Base-by-base conservation (phyloP, 2,888 invertebrate genomes). In the Eupithecia inturbata region DNA sequence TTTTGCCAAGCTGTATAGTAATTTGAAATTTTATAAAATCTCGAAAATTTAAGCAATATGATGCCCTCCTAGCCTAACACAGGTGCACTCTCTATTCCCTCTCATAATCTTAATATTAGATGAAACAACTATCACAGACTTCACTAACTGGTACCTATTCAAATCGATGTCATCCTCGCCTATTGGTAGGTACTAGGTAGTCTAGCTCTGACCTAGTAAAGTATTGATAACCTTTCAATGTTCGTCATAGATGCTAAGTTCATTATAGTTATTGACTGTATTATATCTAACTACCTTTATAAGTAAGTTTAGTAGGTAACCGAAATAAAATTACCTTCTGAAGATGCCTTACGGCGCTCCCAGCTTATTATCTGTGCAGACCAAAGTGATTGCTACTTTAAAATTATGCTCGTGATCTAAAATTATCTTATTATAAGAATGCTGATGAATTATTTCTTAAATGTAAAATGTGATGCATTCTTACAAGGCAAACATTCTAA, bases 201-300 rank as follows among this genome's bases (percentile, higher is more conserved):
- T 72, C 77, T 71, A 74, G 70, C 41, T 39, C n/a, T 78, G 78
- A 79, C 78, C 78, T 72, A 79, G 73, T 73, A 70, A 71, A 72
- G 63, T 67, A 68, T 39, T 69, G 74, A 74, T 74, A 71, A 74
- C 71, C 75, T 75, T 33, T 64, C 31, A 19, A 36, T 36, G 22
- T 62, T 62, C 62, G 31, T 62, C 62, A 62, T 62, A 31, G 4
- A 22, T 26, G 14, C 57, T 57, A 14, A 26, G 57, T 26, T 4
- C 57, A 57, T 57, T 26, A 57, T 57, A 57, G 26, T 26, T 57
- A 57, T 57, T 26, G 22, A 57, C 12, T 53, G 2, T 5, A 22
- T 22, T 3, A 57, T 53, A 53, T 57, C 12, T 57, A 57, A 26
- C 57, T 57, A 57, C 57, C 14, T 26, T 57, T 26, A 12, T 53